These are phyloP conservation scores for Ypsolopha scabrella DNA, from an alignment of 2,888 invertebrate genomes.

Conservation along the genomic window DNA sequence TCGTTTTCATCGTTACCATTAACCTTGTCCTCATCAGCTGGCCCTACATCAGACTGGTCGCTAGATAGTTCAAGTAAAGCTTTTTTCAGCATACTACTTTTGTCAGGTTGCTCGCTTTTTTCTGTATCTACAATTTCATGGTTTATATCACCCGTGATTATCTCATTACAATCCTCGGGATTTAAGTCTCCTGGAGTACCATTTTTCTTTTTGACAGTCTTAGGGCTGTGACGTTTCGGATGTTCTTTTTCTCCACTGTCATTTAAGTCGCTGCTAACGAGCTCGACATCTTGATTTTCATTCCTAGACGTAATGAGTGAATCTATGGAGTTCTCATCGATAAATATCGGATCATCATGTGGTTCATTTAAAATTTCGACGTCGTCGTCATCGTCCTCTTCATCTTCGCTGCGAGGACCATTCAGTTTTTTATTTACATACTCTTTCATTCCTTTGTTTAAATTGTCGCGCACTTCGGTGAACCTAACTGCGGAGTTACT, in stretches of 20 bases:
- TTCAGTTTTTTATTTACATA: slow-evolving; percentile 48
- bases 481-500: slow-evolving; percentile 66
- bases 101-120: no score
- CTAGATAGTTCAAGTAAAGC: no score
- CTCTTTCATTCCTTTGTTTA: slow-evolving; percentile 64
- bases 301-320: slow-evolving; percentile 28
- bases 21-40: no score
- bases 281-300: slow-evolving; percentile 44
- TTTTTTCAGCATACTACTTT: no score
- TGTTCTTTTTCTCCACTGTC: slow-evolving; percentile 45
- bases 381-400: slow-evolving; percentile 50
- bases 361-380: slow-evolving; percentile 49
- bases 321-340: slow-evolving; percentile 63
- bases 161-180: neutral
- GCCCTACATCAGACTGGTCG: no score
- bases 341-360: slow-evolving; percentile 60
- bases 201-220: neutral
- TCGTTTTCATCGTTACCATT: no score
- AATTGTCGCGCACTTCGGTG: slow-evolving; percentile 64
- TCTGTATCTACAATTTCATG: neutral
- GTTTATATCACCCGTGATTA: neutral
- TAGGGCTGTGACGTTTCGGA: neutral
- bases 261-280: slow-evolving; percentile 58
- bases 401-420: slow-evolving; percentile 15
- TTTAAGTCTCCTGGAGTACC: neutral